Conservation (phyloP, 2,113 vertebrate genomes). For the Psittacus erithacus region DNA sequence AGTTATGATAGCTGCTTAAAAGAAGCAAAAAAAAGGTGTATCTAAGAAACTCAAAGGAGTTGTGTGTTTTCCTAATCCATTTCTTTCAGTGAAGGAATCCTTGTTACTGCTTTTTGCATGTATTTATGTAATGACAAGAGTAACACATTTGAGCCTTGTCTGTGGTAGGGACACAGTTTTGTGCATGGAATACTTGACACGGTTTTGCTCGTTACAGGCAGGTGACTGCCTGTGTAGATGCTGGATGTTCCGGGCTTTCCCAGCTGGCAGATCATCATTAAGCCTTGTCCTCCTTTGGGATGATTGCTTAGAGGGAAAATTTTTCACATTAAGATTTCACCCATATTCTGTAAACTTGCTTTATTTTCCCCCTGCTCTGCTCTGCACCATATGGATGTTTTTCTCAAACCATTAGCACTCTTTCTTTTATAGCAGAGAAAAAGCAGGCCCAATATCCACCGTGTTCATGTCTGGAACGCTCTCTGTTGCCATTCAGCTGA, state of each 20-base stretch:
- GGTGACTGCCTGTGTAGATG: not conserved
- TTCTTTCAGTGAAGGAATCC: not conserved
- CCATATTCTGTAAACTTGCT: not conserved
- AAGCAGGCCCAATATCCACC: rapidly evolving
- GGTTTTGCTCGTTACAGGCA: not conserved
- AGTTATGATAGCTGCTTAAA: not conserved
- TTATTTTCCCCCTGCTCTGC: not conserved
- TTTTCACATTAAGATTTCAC: not conserved
- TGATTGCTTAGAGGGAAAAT: not conserved
- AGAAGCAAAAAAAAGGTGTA: not conserved
- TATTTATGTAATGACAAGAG: not conserved
- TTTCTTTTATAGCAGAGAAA: not conserved
- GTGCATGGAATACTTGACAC: rapidly evolving
- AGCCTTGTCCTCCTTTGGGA: not conserved
- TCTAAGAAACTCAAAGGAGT: not conserved
- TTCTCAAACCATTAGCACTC: not conserved
- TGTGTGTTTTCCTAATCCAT: not conserved
- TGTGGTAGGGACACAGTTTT: not conserved
- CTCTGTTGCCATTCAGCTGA: not conserved
- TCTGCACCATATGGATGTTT: not conserved
- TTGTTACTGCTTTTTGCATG: not conserved
- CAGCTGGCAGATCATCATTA: not conserved
- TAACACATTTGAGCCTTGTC: not conserved
- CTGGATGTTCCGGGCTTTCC: not conserved
- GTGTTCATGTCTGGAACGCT: not conserved